Percentiles rank a stretch among this genome's conserved stretches.
Evolutionary conservation across 2,113 vertebrate species (phyloP).

Genomic region (Mixornis gularis): DNA sequence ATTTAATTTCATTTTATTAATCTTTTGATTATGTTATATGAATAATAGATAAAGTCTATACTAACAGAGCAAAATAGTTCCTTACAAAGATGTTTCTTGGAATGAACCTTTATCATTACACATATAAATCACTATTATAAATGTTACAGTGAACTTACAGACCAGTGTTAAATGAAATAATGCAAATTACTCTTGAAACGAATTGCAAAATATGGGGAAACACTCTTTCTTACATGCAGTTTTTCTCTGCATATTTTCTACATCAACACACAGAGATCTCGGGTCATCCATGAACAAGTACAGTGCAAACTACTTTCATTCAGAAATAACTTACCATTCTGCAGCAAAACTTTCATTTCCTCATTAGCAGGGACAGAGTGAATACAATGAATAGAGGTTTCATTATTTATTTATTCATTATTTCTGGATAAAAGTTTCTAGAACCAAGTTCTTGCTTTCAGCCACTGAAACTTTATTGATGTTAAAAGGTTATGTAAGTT

Average conservation of each 20-base stretch:
- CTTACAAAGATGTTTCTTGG: neutral
- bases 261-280: neutral
- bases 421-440: neutral
- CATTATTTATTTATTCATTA: neutral
- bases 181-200: neutral
- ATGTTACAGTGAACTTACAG: neutral
- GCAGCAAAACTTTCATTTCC: neutral
- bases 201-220: neutral
- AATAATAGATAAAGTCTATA: neutral
- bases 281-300: neutral
- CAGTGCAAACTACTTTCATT: neutral
- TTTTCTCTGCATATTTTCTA: neutral
- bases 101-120: neutral
- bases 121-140: neutral
- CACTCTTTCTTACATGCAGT: neutral
- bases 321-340: neutral
- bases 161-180: neutral
- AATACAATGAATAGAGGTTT: neutral
- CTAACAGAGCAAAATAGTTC: neutral
- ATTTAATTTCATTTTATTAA: neutral
- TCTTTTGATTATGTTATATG: neutral
- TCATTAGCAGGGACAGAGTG: conserved; percentile 15
- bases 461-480: neutral
- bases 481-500: neutral
- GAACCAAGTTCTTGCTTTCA: neutral